Percentiles rank a stretch among this genome's conserved stretches.
phyloP scores from a whole-genome alignment of 2,888 invertebrate species.

The Amphipyra berbera region DNA sequence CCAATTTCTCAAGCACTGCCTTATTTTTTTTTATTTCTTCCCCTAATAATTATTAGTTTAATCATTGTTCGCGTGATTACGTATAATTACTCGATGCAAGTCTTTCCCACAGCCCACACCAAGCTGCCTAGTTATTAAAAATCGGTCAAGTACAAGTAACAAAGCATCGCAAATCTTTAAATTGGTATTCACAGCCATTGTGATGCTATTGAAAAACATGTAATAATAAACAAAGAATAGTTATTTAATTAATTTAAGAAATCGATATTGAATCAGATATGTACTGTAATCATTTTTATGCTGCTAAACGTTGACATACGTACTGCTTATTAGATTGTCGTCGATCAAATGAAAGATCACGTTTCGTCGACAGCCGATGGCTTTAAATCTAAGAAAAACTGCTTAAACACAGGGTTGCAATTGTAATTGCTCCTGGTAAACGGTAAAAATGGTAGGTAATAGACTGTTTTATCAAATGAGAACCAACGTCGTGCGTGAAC shows the following conservation, averaged over 20 bases:
- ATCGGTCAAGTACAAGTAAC: slow-evolving; percentile 61
- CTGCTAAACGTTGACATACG: no score
- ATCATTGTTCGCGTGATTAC: background rate
- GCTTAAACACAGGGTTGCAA: no score
- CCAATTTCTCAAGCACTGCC: background rate
- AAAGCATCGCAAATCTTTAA: slow-evolving; percentile 36
- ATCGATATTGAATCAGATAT: background rate
- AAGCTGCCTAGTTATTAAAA: slow-evolving; percentile 20
- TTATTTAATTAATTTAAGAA: background rate
- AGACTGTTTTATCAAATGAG: background rate
- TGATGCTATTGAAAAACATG: slow-evolving; percentile 3
- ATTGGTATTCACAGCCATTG: slow-evolving; percentile 36
- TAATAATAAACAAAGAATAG: background rate
- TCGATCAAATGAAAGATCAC: no score
- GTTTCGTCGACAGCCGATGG: no score
- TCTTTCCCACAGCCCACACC: slow-evolving; percentile 42
- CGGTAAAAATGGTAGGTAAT: no score
- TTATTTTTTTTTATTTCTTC: background rate
- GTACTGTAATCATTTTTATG: no score
- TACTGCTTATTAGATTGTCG: no score
- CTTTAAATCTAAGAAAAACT: no score
- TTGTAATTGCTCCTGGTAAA: no score
- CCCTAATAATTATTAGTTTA: background rate
- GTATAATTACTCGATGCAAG: slow-evolving; percentile 13
- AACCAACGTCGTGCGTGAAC: background rate